phyloP scores from a whole-genome alignment of 64 coral and sea anemone species.

The Montipora foliosa region DNA sequence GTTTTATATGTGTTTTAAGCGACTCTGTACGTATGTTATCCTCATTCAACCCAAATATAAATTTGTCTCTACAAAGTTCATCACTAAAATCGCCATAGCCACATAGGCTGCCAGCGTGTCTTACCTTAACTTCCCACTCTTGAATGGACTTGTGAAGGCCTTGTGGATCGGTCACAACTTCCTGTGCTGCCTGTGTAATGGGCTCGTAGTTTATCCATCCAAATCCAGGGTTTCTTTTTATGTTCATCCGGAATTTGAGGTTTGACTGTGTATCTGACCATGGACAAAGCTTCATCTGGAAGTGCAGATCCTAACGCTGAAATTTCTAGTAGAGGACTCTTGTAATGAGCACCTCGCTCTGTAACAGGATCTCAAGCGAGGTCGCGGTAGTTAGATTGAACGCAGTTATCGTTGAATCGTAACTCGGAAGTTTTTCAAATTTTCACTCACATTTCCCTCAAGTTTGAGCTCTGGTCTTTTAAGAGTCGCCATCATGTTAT shows the following conservation, averaged over 20 bases:
- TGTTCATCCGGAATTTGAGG: not conserved
- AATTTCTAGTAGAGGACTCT: too few species aligned
- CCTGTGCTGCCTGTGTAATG: constrained; percentile 32
- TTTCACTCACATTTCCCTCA: too few species aligned
- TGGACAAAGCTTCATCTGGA: too few species aligned
- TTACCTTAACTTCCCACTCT: constrained; percentile 22
- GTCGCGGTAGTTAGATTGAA: too few species aligned
- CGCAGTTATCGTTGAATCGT: too few species aligned
- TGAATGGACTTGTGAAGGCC: constrained; percentile 10
- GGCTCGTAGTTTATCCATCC: constrained; percentile 25
- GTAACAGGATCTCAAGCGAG: too few species aligned
- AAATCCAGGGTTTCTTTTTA: constrained; percentile 26
- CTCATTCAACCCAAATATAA: not conserved
- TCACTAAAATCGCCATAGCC: not conserved
- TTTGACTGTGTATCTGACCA: too few species aligned
- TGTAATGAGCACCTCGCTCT: too few species aligned
- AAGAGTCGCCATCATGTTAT: too few species aligned
- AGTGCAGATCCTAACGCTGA: too few species aligned
- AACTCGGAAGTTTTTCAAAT: too few species aligned
- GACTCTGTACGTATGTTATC: not conserved
- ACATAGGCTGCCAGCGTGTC: constrained; percentile 22
- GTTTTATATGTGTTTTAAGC: not conserved
- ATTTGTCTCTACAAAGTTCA: not conserved
- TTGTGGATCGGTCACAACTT: constrained; percentile 17
- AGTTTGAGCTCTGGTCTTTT: too few species aligned